Percentiles rank a stretch among this genome's conserved stretches.
Evolutionary conservation across 2,113 vertebrate genomes (phyloP).

Genomic region (Patagioenas fasciata): DNA sequence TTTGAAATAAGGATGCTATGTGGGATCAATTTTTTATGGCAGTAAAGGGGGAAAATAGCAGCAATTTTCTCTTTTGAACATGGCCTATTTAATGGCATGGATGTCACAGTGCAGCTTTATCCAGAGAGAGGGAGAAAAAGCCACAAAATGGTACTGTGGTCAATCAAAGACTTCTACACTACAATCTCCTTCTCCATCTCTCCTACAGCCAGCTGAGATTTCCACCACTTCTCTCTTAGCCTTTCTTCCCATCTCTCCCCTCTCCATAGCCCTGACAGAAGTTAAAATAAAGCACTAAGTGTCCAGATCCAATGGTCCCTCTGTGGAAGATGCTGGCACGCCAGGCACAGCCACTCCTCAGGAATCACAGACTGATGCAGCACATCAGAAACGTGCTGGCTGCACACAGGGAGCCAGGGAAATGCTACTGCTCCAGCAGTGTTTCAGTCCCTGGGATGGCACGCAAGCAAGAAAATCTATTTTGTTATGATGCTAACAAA

Average conservation of each 20-base stretch:
- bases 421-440: not conserved
- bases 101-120: constrained; percentile 76
- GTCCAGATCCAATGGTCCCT: not conserved
- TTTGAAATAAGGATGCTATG: constrained; percentile 81
- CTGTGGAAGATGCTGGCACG: accelerated
- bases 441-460: not conserved
- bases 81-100: constrained; percentile 80
- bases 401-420: accelerated
- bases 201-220: constrained; percentile 42
- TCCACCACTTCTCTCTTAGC: constrained; percentile 32
- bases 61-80: constrained; percentile 84
- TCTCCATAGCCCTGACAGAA: not conserved
- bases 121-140: constrained; percentile 65
- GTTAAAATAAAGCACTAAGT: not conserved
- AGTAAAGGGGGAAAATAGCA: constrained; percentile 82
- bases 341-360: not conserved
- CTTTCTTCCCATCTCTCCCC: not conserved
- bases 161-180: constrained; percentile 69
- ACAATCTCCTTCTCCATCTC: constrained; percentile 37
- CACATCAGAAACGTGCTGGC: accelerated
- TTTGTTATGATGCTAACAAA: not conserved
- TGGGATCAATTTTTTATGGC: constrained; percentile 84
- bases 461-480: accelerated
- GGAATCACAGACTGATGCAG: not conserved
- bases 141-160: constrained; percentile 72